Percentiles rank a stretch among this genome's conserved stretches.
Evolutionary conservation across 2,113 vertebrate genomes (phyloP).

Genomic region (Macroglossus sobrinus): DNA sequence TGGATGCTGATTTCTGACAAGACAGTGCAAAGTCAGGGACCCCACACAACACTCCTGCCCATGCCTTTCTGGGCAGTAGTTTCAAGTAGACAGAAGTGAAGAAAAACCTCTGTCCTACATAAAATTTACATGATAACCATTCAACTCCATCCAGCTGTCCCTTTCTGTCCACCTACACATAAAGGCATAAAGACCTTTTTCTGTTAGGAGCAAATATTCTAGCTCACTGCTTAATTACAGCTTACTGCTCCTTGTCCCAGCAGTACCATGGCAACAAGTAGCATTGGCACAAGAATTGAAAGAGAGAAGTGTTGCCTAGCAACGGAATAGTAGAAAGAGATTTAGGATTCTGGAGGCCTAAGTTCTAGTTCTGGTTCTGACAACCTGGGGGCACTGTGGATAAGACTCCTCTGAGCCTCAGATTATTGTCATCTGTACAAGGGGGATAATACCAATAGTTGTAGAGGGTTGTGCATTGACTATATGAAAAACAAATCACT

Average conservation of each 20-base stretch:
- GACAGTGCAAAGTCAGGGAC: background rate
- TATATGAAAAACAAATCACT: background rate
- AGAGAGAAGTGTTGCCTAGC: conserved; percentile 64
- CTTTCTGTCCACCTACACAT: conserved; percentile 5
- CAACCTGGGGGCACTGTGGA: background rate
- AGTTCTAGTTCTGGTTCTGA: conserved; percentile 49
- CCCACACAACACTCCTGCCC: background rate
- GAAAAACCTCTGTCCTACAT: background rate
- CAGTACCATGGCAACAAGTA: conserved; percentile 76
- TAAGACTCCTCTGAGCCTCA: background rate
- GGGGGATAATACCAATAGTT: background rate
- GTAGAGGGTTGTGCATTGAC: background rate
- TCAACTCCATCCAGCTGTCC: background rate
- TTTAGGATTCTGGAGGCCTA: conserved; percentile 14
- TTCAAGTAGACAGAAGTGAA: background rate
- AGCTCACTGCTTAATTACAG: conserved; percentile 71
- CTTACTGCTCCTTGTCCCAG: conserved; percentile 61
- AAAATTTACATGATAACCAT: background rate
- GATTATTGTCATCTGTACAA: background rate
- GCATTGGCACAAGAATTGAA: conserved; percentile 60
- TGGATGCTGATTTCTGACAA: background rate
- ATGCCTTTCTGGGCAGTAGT: background rate
- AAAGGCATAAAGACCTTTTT: conserved; percentile 52
- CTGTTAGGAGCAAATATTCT: conserved; percentile 38
- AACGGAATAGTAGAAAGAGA: conserved; percentile 50